These are phyloP conservation scores for Anhinga rufa DNA, from an alignment of 2,113 vertebrate genomes.

Conservation along the genomic window DNA sequence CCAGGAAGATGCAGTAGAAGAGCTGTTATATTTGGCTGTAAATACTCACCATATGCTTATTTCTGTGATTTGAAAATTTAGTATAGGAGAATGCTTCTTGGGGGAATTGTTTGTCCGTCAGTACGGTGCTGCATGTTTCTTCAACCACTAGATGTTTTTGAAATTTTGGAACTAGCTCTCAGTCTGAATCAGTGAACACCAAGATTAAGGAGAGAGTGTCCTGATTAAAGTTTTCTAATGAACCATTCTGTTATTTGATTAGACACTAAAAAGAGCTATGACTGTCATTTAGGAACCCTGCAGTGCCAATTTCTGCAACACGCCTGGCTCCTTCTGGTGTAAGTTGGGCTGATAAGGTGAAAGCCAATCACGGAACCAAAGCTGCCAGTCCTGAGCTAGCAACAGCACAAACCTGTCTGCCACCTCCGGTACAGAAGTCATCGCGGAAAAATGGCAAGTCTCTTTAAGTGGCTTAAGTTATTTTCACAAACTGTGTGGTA, in stretches of 20 bases:
- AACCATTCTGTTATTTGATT: neutral
- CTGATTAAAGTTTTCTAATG: neutral
- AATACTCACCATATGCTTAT: neutral
- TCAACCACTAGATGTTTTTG: neutral
- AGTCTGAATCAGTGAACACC: neutral
- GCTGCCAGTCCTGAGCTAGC: constrained; percentile 35
- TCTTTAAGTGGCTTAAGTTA: neutral
- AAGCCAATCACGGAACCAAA: constrained; percentile 80
- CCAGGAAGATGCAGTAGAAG: neutral
- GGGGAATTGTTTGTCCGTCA: neutral
- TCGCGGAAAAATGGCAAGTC: constrained; percentile 73
- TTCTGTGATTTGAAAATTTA: neutral
- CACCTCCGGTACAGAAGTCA: constrained; percentile 70
- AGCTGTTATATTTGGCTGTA: neutral
- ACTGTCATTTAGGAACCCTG: constrained; percentile 72
- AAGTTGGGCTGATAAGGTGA: constrained; percentile 96
- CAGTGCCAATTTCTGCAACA: constrained; percentile 76
- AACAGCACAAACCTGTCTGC: constrained; percentile 21
- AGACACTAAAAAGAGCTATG: neutral
- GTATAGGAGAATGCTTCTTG: neutral
- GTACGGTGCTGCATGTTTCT: neutral
- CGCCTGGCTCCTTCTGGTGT: constrained; percentile 85
- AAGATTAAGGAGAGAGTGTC: neutral
- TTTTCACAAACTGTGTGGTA: neutral
- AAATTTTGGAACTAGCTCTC: neutral